Conservation (phyloP, 2,113 vertebrate species). For the Corythoichthys haematopterus region DNA sequence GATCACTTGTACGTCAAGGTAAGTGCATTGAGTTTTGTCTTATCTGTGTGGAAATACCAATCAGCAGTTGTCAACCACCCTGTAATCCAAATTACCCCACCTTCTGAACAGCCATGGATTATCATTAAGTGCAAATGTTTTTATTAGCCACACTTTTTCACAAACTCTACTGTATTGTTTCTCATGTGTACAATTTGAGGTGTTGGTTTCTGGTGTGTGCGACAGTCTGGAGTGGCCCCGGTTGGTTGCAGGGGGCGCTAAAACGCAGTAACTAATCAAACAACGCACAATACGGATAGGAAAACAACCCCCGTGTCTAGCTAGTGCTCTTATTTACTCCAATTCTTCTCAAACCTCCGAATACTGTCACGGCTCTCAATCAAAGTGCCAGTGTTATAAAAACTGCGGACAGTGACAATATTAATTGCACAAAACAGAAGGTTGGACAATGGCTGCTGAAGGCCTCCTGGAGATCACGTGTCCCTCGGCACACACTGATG, state of each 20-base stretch:
- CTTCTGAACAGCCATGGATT: background rate
- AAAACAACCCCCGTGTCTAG: background rate
- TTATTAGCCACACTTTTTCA: too few species aligned
- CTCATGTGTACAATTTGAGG: background rate
- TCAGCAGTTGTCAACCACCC: background rate
- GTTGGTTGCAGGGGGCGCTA: background rate
- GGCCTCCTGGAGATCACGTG: slow-evolving; percentile 14
- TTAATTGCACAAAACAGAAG: slow-evolving; percentile 1
- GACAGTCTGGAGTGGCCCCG: too few species aligned
- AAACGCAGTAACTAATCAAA: background rate
- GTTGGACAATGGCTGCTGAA: slow-evolving; percentile 15
- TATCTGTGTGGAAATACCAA: background rate
- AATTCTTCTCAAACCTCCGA: background rate
- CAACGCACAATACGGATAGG: background rate
- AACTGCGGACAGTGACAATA: slow-evolving; percentile 3
- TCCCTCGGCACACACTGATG: slow-evolving; percentile 30
- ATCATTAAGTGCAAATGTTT: background rate
- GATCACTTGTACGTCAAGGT: background rate
- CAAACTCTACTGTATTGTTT: background rate
- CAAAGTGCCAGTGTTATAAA: slow-evolving; percentile 1
- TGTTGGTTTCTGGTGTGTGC: too few species aligned
- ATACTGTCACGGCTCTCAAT: slow-evolving; percentile 13
- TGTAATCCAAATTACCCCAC: background rate
- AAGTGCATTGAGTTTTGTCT: background rate
- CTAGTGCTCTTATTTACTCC: background rate